phyloP scores from a whole-genome alignment of 2,113 vertebrate genomes.

The Tychaedon coryphoeus region DNA sequence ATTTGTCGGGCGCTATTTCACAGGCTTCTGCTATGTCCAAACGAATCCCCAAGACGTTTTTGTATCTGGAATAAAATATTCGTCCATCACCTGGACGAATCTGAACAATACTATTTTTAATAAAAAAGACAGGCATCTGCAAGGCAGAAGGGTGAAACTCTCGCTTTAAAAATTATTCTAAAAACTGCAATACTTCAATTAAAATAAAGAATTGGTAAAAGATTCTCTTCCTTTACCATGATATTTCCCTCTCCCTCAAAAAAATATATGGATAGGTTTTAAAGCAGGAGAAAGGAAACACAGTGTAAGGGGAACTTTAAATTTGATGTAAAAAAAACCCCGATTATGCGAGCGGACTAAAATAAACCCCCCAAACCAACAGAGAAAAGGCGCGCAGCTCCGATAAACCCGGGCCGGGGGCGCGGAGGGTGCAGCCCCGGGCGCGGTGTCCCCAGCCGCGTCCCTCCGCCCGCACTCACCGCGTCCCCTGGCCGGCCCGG shows the following conservation, averaged over 20 bases:
- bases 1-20: background rate
- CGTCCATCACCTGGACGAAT: background rate
- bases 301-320: background rate
- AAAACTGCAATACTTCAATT: background rate
- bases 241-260: background rate
- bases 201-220: background rate
- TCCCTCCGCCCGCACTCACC: background rate
- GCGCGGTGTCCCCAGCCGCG: background rate
- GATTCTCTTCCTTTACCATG: background rate
- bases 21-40: background rate
- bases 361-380: background rate
- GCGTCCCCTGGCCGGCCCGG: background rate
- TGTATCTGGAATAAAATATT: background rate
- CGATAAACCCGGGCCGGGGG: background rate
- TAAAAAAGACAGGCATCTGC: background rate
- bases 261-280: rapidly evolving
- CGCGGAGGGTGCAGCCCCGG: background rate
- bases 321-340: background rate
- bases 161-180: background rate
- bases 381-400: background rate
- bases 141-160: background rate
- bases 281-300: background rate
- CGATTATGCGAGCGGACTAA: background rate
- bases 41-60: background rate
- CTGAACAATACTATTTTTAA: background rate